Percentiles rank a stretch among this genome's conserved stretches.
Conservation (phyloP, 2,888 invertebrate genomes). For the Ferdinandea cuprea region DNA sequence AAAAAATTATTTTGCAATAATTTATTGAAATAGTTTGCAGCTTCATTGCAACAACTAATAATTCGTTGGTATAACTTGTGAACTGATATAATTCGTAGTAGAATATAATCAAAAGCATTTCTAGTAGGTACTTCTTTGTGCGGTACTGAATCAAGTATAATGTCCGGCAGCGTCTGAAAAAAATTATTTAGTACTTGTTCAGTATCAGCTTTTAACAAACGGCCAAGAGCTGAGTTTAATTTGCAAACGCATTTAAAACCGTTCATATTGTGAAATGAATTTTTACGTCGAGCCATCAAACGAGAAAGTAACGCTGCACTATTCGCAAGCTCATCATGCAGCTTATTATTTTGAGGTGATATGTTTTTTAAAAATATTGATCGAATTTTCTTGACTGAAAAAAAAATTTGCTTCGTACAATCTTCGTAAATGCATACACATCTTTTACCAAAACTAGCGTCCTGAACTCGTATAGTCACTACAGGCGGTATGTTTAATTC, state of each 20-base stretch:
- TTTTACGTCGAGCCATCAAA: constrained; percentile 81
- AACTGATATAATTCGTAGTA: constrained; percentile 78
- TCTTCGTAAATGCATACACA: neutral
- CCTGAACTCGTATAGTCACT: constrained; percentile 76
- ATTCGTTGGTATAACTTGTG: constrained; percentile 79
- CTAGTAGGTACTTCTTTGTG: constrained; percentile 78
- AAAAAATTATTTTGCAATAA: constrained; percentile 79
- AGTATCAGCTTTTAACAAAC: constrained; percentile 79
- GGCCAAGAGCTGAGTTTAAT: constrained; percentile 79
- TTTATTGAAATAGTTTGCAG: constrained; percentile 78
- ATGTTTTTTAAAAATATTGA: constrained; percentile 74
- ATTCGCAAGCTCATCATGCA: constrained; percentile 77
- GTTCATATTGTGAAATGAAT: constrained; percentile 80
- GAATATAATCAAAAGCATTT: constrained; percentile 78
- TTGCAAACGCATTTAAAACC: constrained; percentile 80
- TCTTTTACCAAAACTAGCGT: constrained; percentile 77
- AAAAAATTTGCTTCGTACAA: neutral
- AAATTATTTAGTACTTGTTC: constrained; percentile 78
- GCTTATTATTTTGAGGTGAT: constrained; percentile 44
- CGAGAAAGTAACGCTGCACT: constrained; percentile 80
- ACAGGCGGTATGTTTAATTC: constrained; percentile 80
- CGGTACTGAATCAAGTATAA: constrained; percentile 70
- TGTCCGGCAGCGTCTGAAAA: constrained; percentile 78
- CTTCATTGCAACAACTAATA: constrained; percentile 77
- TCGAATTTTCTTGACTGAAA: constrained; percentile 76